These are phyloP conservation scores for Sus scrofa DNA, from an alignment of 2,113 vertebrate species.

Conservation along the genomic window DNA sequence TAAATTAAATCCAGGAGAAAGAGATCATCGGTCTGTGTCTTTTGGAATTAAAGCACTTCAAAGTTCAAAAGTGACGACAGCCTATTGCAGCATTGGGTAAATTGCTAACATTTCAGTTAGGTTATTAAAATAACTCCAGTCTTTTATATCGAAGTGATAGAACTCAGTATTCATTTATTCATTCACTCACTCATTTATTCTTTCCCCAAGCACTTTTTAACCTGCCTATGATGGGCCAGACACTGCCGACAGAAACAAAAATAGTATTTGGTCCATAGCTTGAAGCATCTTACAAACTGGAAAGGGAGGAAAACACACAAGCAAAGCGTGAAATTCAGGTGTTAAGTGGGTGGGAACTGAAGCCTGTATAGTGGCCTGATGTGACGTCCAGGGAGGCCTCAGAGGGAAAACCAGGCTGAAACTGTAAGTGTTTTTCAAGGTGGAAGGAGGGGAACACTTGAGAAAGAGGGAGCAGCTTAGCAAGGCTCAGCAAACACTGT, in stretches of 20 bases:
- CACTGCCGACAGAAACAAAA: background rate
- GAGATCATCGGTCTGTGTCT: background rate
- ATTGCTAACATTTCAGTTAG: background rate
- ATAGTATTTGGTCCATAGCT: background rate
- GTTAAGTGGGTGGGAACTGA: background rate
- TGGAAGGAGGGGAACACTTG: background rate
- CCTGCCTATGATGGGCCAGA: background rate
- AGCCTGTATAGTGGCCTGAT: background rate
- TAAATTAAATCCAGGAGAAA: slow-evolving; percentile 7
- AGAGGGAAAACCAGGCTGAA: background rate
- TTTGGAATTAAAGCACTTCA: slow-evolving; percentile 15
- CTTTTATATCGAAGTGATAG: background rate
- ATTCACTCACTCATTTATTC: background rate
- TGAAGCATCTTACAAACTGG: background rate
- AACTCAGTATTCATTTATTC: background rate
- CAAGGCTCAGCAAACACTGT: background rate
- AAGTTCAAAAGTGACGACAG: slow-evolving; percentile 28
- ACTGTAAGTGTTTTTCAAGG: background rate
- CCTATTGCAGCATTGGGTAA: background rate
- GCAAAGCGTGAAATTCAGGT: background rate
- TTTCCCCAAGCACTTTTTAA: background rate
- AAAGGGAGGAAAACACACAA: background rate
- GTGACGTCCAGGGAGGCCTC: background rate
- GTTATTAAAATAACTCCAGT: background rate
- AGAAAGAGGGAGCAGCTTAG: background rate